phyloP scores from a whole-genome alignment of 2,888 invertebrate species.

The Bedellia somnulentella region DNA sequence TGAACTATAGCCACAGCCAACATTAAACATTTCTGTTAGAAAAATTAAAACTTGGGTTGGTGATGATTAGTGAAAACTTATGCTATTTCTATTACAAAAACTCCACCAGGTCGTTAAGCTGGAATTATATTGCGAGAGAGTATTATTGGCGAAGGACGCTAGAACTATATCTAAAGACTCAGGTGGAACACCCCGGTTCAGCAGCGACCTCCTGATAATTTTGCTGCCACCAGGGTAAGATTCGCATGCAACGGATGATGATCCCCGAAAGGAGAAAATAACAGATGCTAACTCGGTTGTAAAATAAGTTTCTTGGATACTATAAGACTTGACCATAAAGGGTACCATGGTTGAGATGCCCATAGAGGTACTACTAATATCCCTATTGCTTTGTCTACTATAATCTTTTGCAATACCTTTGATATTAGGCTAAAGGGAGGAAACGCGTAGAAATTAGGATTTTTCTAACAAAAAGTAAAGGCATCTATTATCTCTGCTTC shows the following conservation, averaged over 20 bases:
- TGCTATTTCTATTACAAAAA: background rate
- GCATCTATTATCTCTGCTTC: conserved; percentile 5
- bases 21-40: background rate
- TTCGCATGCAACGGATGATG: conserved; percentile 3
- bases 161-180: background rate
- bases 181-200: conserved; percentile 3
- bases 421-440: conserved; percentile 7
- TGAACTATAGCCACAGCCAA: background rate
- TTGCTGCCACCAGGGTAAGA: conserved; percentile 8
- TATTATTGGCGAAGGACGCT: conserved; percentile 1
- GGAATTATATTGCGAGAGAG: conserved; percentile 1
- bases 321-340: background rate
- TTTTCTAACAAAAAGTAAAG: conserved; percentile 6
- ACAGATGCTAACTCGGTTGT: conserved; percentile 2
- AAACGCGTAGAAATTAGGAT: conserved; percentile 6
- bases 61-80: background rate
- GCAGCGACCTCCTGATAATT: conserved; percentile 6
- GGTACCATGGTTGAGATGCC: conserved; percentile 7
- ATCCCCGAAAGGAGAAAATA: conserved; percentile 2
- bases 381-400: conserved; percentile 6
- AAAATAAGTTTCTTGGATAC: conserved; percentile 1
- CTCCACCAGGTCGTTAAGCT: background rate
- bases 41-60: background rate
- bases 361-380: conserved; percentile 8
- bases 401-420: conserved; percentile 7